Percentiles rank a stretch among this genome's conserved stretches.
Conservation (phyloP, 2,113 vertebrate genomes). For the Urocynchramus pylzowi region DNA sequence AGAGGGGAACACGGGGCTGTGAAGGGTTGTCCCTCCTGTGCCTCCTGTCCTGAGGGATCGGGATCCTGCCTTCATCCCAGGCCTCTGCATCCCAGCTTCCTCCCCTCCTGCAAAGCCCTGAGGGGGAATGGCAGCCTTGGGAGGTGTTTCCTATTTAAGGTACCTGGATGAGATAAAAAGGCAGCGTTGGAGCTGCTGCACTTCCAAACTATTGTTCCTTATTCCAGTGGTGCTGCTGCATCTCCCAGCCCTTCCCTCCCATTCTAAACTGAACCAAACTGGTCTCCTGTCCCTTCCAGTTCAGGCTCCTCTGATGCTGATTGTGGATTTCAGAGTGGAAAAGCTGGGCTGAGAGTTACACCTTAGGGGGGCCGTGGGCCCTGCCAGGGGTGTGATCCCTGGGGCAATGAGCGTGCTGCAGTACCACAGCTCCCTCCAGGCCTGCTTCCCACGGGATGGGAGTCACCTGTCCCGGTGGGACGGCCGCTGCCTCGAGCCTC, state of each 20-base stretch:
- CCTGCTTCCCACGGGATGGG: rapidly evolving
- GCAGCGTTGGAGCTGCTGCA: background rate
- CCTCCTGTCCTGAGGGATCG: background rate
- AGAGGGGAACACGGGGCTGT: background rate
- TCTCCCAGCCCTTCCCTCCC: background rate
- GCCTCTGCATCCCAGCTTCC: background rate
- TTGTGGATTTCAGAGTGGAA: rapidly evolving
- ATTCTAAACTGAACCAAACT: background rate
- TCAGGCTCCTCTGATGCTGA: background rate
- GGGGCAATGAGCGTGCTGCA: rapidly evolving
- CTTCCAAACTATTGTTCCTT: background rate
- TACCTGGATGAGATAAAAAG: rapidly evolving
- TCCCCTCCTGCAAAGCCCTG: background rate
- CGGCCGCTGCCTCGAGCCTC: background rate
- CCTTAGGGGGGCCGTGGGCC: background rate
- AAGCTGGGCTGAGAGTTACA: background rate
- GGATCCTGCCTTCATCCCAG: background rate
- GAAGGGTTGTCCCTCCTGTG: background rate
- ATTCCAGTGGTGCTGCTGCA: background rate
- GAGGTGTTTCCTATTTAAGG: background rate
- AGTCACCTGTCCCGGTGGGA: rapidly evolving
- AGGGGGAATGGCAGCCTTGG: background rate
- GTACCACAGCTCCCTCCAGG: rapidly evolving
- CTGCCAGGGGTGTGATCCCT: background rate
- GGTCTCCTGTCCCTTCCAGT: background rate